Evolutionary conservation across 2,797 vertebrate species (phyloP).

Genomic region (Paramormyrops hopkinsi): DNA sequence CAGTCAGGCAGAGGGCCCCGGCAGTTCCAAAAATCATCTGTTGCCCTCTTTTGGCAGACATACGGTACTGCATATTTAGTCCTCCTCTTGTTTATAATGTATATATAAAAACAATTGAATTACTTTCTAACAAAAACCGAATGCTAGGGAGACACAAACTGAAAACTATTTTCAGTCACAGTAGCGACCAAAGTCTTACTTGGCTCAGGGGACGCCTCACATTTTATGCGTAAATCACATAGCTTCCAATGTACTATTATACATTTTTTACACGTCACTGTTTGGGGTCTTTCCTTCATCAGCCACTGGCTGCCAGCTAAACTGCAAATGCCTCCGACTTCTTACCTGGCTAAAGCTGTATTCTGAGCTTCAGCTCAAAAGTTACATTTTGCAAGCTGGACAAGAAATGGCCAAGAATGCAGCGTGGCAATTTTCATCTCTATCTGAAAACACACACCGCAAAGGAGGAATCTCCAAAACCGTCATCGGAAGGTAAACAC

Average conservation of each 20-base stretch:
- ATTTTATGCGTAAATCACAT: background rate
- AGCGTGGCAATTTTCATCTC: background rate
- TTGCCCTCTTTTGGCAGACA: slow-evolving; percentile 73
- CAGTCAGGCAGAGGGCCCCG: slow-evolving; percentile 22
- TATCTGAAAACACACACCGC: background rate
- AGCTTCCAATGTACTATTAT: background rate
- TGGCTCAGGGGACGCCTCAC: background rate
- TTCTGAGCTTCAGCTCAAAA: background rate
- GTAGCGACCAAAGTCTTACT: background rate
- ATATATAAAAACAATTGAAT: background rate
- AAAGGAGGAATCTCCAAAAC: background rate
- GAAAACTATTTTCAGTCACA: background rate
- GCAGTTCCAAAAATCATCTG: slow-evolving; percentile 63
- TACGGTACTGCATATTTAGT: slow-evolving; percentile 49
- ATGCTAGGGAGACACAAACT: background rate
- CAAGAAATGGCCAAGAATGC: background rate
- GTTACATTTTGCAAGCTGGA: background rate
- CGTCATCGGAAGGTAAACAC: background rate
- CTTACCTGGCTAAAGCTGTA: background rate
- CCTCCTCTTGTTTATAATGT: background rate
- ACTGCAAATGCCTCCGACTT: background rate
- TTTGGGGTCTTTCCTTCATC: background rate
- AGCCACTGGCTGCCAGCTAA: background rate
- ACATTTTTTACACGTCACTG: background rate
- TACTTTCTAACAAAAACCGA: background rate